Evolutionary conservation across 2,113 vertebrate species (phyloP).

Genomic region (Piaya cayana): DNA sequence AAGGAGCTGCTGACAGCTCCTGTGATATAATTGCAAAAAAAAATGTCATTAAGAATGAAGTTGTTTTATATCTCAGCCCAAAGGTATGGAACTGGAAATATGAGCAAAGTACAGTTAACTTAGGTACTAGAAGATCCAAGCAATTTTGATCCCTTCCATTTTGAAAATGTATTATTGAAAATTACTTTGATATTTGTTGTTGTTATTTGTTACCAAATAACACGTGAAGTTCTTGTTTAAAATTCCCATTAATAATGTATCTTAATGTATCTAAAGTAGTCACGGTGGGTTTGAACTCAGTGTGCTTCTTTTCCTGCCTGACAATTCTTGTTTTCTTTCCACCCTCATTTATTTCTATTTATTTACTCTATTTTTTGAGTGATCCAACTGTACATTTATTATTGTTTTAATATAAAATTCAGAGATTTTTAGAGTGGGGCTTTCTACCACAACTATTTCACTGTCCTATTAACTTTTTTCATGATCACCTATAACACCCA

Average conservation of each 20-base stretch:
- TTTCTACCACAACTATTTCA: neutral
- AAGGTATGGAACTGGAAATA: neutral
- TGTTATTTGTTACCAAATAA: neutral
- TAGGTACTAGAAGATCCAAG: neutral
- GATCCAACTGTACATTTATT: neutral
- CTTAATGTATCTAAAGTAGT: neutral
- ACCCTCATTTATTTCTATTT: neutral
- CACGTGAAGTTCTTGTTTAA: neutral
- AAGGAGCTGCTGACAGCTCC: neutral
- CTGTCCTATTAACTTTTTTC: neutral
- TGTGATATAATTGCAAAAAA: conserved; percentile 22
- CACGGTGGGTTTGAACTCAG: conserved; percentile 15
- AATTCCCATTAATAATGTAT: conserved; percentile 10
- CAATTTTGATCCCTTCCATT: neutral
- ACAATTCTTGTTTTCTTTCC: neutral
- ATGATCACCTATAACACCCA: neutral
- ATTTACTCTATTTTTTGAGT: neutral
- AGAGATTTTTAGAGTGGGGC: fast-evolving
- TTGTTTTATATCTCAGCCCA: neutral
- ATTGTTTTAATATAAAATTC: neutral
- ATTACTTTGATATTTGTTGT: neutral
- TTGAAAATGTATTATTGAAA: neutral
- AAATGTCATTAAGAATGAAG: neutral
- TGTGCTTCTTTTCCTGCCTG: neutral
- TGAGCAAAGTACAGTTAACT: neutral